These are phyloP conservation scores for Stomorhina lunata DNA, from an alignment of 2,888 invertebrate species.

Conservation along the genomic window DNA sequence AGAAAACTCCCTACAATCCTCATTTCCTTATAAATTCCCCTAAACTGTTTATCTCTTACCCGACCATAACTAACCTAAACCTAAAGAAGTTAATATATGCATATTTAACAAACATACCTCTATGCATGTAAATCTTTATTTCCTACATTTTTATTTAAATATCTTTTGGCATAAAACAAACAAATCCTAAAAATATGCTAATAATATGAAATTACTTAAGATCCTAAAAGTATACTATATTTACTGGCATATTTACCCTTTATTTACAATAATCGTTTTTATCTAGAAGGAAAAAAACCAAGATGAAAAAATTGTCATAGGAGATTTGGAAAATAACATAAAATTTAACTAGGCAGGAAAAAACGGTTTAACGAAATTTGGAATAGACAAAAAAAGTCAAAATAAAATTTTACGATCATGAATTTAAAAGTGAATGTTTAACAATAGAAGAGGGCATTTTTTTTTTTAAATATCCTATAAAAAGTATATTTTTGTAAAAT, in stretches of 20 bases:
- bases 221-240: constrained; percentile 7
- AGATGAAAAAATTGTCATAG: not conserved
- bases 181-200: constrained; percentile 36
- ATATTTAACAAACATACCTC: not conserved
- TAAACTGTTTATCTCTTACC: no score
- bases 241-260: no score
- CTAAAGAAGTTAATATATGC: no score
- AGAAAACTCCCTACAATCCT: no score
- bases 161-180: not conserved
- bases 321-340: not conserved
- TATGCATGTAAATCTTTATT: not conserved
- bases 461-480: no score
- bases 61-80: no score
- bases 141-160: not conserved
- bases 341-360: not conserved
- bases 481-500: no score
- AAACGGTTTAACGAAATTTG: not conserved
- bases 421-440: not conserved
- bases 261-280: not conserved
- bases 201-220: not conserved
- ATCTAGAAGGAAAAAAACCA: not conserved
- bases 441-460: not conserved
- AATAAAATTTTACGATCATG: constrained; percentile 1
- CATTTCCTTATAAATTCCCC: no score
- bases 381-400: not conserved